Evolutionary conservation across 1,140 invertebrate genomes (phyloP), one percentile per base, ranked within the genome.

Genomic region (Trichonephila inaurata): DNA sequence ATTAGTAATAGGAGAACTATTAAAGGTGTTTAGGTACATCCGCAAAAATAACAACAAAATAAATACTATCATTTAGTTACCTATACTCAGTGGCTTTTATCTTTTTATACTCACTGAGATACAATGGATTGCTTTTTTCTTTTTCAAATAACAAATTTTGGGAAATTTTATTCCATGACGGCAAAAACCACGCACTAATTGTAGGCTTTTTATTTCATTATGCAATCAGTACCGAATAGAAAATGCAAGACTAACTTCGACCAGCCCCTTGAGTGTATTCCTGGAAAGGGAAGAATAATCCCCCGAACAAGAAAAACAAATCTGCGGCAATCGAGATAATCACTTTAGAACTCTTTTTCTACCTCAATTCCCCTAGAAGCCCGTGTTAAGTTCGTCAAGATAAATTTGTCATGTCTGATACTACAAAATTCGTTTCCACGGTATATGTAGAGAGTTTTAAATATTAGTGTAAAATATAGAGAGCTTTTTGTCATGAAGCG

Each of bases 351-450:
- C n/a, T 77, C n/a, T 40, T 40, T 19, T n/a, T 40, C 1, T 40
- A 40, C 33, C 33, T 40, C 33, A 28, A 18, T 77, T 77, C 28
- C 72, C 72, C 5, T n/a, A 40, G 72, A 64, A 64, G 7, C 62
- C 51, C 33, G 33, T 40, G 14, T 2, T 10, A 24, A 4, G 24
- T 77, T n/a, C 33, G 4, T 5, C n/a, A 28, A 14, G 69, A 77
- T n/a, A 77, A 77, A 77, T 33, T 77, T 77, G n/a, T 77, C 72
- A 77, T 24, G 33, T 28, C 72, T 40, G 4, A 77, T 40, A 77
- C 33, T 40, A 77, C 33, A 24, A 77, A 77, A 77, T 28, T n/a
- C 24, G n/a, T 40, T 24, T 8, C n/a, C 16, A 24, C 10, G n/a
- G 33, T n/a, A 28, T 24, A 10, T 24, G 72, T 77, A 77, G 72